phyloP scores from a whole-genome alignment of 2,797 vertebrate species.

The Geotrypetes seraphini region DNA sequence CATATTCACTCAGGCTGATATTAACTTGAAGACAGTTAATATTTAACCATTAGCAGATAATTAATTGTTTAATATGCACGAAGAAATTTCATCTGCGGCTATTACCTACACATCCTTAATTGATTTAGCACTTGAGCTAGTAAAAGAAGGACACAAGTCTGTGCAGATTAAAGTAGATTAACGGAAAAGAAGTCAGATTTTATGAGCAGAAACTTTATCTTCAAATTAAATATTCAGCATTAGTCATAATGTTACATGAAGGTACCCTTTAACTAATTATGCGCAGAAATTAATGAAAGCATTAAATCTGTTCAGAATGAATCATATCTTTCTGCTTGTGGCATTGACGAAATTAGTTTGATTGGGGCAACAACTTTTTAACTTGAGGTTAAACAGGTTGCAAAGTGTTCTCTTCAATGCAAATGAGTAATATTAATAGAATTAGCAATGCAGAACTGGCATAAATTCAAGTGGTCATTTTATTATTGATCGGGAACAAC shows the following conservation, averaged over 20 bases:
- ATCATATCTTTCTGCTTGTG: slow-evolving; percentile 7
- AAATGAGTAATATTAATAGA: not conserved
- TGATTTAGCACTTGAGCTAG: not conserved
- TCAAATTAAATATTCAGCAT: slow-evolving; percentile 7
- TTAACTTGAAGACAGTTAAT: too few species aligned
- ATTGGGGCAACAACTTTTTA: not conserved
- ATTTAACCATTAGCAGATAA: not conserved
- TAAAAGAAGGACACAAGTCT: not conserved
- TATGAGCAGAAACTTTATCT: not conserved
- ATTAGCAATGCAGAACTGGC: too few species aligned
- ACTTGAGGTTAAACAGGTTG: slow-evolving; percentile 7
- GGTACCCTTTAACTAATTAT: slow-evolving; percentile 6
- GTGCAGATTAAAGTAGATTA: slow-evolving; percentile 1
- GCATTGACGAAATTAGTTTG: slow-evolving; percentile 12
- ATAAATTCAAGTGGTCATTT: too few species aligned
- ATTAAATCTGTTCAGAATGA: not conserved
- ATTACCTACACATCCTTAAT: slow-evolving; percentile 2
- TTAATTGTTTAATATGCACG: slow-evolving; percentile 3
- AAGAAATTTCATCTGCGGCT: not conserved
- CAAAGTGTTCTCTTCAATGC: not conserved
- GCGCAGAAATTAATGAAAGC: slow-evolving; percentile 11
- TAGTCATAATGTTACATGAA: slow-evolving; percentile 1
- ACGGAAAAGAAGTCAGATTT: not conserved
- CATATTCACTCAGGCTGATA: too few species aligned
- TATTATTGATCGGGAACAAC: too few species aligned